Conservation (phyloP, 92 coral and sea anemone species). For the Porites evermanni region DNA sequence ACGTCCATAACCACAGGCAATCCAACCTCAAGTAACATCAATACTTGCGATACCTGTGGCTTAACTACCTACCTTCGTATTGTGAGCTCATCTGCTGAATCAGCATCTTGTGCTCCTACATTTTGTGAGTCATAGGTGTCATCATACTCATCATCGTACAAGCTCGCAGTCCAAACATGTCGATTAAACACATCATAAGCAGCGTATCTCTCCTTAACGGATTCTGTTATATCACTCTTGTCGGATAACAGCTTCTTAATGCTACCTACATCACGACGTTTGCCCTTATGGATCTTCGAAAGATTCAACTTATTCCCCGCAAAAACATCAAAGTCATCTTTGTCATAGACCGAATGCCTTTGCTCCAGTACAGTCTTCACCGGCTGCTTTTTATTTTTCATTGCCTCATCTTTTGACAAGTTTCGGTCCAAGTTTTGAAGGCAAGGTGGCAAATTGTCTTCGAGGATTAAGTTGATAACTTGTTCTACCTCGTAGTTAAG, state of each 20-base stretch:
- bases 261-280: constrained; percentile 70
- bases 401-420: constrained; percentile 76
- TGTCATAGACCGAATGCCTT: constrained; percentile 91
- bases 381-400: constrained; percentile 38
- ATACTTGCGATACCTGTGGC: neutral
- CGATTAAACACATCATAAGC: constrained; percentile 88
- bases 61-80: constrained; percentile 69
- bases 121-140: constrained; percentile 97
- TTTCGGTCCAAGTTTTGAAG: constrained; percentile 65
- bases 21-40: no score
- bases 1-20: no score
- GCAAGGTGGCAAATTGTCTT: constrained; percentile 73
- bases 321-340: constrained; percentile 96
- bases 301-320: constrained; percentile 73
- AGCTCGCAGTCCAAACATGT: constrained; percentile 52
- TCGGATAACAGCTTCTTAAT: constrained; percentile 79
- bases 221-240: constrained; percentile 81
- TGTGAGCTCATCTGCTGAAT: constrained; percentile 96
- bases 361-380: constrained; percentile 56
- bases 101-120: constrained; percentile 97
- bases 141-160: constrained; percentile 97
- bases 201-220: constrained; percentile 79
- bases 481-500: constrained; percentile 83
- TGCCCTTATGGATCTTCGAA: constrained; percentile 90
- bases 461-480: constrained; percentile 79